Evolutionary conservation across 1,140 invertebrate genomes (phyloP).

Genomic region (Patella vulgata): DNA sequence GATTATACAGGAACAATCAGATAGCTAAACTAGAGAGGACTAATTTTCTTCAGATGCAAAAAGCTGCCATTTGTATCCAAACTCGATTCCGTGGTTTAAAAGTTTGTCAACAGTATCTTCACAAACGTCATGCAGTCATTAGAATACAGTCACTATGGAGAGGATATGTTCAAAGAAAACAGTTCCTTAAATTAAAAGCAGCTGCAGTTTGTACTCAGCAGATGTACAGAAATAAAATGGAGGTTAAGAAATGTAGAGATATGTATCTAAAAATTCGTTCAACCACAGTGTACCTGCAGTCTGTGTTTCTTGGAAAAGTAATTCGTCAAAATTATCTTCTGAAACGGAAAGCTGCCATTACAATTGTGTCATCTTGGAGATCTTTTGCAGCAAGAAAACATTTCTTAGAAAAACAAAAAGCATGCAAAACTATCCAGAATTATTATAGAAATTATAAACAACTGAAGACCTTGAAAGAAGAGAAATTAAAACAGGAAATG

Average conservation of each 20-base stretch:
- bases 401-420: not conserved
- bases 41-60: not conserved
- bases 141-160: slow-evolving; percentile 37
- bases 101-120: slow-evolving; percentile 13
- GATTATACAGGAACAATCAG: not conserved
- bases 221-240: too few relatives aligned
- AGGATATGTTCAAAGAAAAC: slow-evolving; percentile 7
- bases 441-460: too few relatives aligned
- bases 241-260: not conserved
- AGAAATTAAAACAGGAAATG: too few relatives aligned
- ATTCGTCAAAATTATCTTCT: not conserved
- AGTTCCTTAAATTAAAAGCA: slow-evolving; percentile 18
- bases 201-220: slow-evolving; percentile 10
- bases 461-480: too few relatives aligned
- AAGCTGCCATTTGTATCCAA: slow-evolving; percentile 36
- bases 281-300: not conserved
- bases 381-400: not conserved
- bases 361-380: slow-evolving; percentile 10
- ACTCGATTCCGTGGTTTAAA: slow-evolving; percentile 17
- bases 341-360: slow-evolving; percentile 1
- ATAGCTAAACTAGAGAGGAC: not conserved
- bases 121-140: slow-evolving; percentile 12
- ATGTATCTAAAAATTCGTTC: not conserved
- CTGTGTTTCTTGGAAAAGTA: not conserved
- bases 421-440: not conserved